Evolutionary conservation across 2,113 vertebrate genomes (phyloP).

Genomic region (Diadophis punctatus): DNA sequence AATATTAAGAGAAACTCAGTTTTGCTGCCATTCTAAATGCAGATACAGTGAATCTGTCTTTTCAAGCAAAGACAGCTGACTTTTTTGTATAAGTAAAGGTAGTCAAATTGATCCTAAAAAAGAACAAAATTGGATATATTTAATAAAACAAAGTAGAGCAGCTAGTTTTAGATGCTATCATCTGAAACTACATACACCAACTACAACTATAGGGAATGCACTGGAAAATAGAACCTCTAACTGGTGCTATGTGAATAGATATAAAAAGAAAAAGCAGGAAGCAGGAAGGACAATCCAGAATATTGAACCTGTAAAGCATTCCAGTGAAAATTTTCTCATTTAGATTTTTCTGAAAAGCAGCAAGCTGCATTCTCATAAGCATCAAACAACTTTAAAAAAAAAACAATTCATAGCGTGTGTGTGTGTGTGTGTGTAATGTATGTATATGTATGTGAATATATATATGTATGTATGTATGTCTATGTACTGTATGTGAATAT

Average conservation of each 20-base stretch:
- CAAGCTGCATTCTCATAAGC: background rate
- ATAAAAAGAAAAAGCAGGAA: background rate
- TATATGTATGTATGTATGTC: too few relatives aligned
- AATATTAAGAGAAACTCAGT: background rate
- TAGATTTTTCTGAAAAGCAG: too few relatives aligned
- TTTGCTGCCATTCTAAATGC: background rate
- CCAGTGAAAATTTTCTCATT: background rate
- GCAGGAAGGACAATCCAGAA: background rate
- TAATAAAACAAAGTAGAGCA: background rate
- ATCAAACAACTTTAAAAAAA: background rate
- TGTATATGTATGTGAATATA: too few relatives aligned
- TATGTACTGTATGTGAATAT: too few relatives aligned
- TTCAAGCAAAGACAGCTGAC: background rate
- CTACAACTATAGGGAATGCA: background rate
- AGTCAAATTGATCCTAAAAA: background rate
- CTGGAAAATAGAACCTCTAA: background rate
- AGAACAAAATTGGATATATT: background rate
- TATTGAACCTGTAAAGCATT: slow-evolving; percentile 5
- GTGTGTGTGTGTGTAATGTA: too few relatives aligned
- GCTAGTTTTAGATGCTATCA: background rate
- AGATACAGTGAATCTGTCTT: background rate
- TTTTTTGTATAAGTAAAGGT: background rate
- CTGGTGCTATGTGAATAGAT: background rate
- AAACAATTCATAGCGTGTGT: too few relatives aligned
- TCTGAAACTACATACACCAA: background rate